Conservation (phyloP, 2,113 vertebrate species). For the Micromys minutus region DNA sequence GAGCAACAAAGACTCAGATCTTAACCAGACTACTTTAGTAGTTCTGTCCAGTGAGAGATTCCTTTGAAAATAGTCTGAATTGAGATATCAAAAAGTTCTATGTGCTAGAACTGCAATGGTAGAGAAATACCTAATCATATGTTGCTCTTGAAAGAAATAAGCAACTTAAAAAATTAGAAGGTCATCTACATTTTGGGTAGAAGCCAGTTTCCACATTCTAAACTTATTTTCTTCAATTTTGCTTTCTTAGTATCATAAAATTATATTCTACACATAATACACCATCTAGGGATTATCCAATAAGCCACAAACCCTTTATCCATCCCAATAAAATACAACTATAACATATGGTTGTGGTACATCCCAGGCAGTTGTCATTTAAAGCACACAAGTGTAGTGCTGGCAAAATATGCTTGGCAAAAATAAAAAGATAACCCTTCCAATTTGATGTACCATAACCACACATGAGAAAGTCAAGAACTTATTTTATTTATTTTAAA, state of each 20-base stretch:
- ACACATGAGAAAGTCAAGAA: slow-evolving; percentile 78
- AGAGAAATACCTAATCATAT: slow-evolving; percentile 10
- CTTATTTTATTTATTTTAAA: slow-evolving; percentile 74
- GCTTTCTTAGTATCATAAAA: slow-evolving; percentile 44
- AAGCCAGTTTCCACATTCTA: slow-evolving; percentile 18
- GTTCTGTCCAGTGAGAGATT: slow-evolving; percentile 42
- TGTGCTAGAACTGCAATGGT: slow-evolving; percentile 41
- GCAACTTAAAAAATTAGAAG: slow-evolving; percentile 52
- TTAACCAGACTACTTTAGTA: slow-evolving; percentile 47
- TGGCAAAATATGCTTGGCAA: slow-evolving; percentile 56
- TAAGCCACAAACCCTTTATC: slow-evolving; percentile 9
- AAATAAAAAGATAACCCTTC: slow-evolving; percentile 66
- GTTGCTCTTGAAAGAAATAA: slow-evolving; percentile 59
- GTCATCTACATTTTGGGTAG: slow-evolving; percentile 48
- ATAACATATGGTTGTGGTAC: slow-evolving; percentile 82
- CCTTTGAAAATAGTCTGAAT: slow-evolving; percentile 44
- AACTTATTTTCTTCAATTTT: slow-evolving; percentile 62
- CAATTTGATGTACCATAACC: slow-evolving; percentile 79
- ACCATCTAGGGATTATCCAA: slow-evolving; percentile 43
- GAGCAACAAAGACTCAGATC: slow-evolving; percentile 60
- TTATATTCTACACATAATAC: slow-evolving; percentile 60
- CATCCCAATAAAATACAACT: slow-evolving; percentile 48
- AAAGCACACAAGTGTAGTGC: slow-evolving; percentile 77
- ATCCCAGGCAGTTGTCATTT: slow-evolving; percentile 75
- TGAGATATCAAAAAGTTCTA: slow-evolving; percentile 54